phyloP scores from a whole-genome alignment of 1,140 invertebrate species.

The Lysiphlebus fabarum region DNA sequence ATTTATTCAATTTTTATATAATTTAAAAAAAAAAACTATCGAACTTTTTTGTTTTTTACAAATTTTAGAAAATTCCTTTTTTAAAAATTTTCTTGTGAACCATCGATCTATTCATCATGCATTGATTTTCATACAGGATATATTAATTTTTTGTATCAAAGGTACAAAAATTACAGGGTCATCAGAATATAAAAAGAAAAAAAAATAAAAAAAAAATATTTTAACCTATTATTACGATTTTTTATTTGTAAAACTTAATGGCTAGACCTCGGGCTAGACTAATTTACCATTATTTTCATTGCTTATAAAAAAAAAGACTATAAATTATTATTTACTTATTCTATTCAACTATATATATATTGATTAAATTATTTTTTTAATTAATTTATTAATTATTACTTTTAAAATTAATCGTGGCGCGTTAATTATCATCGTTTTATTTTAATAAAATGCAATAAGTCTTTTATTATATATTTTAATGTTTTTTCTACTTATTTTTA shows the following conservation, averaged over 20 bases:
- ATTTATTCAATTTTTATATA: background rate
- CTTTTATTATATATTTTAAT: background rate
- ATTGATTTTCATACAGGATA: constrained; percentile 10
- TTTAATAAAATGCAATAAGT: too few relatives aligned
- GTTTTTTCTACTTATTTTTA: background rate
- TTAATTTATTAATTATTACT: constrained; percentile 10
- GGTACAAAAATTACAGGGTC: constrained; percentile 37
- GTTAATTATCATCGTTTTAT: background rate
- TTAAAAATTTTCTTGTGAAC: constrained; percentile 6
- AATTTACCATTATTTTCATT: constrained; percentile 24
- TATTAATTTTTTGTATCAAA: constrained; percentile 29
- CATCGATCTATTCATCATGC: constrained; percentile 19
- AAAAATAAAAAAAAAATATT: background rate
- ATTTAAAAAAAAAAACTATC: background rate
- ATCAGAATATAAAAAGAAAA: constrained; percentile 36
- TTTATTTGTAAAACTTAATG: constrained; percentile 9
- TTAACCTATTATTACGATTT: background rate
- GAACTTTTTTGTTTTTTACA: too few relatives aligned
- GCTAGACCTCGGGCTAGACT: constrained; percentile 24
- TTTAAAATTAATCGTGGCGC: constrained; percentile 14
- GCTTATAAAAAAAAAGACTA: constrained; percentile 21
- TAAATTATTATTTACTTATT: constrained; percentile 8
- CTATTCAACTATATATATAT: constrained; percentile 4
- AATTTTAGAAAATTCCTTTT: too few relatives aligned
- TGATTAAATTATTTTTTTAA: background rate